These are phyloP conservation scores for Pentamera pediparva DNA, from an alignment of 53 echinoderm and acorn worm genomes.

Conservation along the genomic window DNA sequence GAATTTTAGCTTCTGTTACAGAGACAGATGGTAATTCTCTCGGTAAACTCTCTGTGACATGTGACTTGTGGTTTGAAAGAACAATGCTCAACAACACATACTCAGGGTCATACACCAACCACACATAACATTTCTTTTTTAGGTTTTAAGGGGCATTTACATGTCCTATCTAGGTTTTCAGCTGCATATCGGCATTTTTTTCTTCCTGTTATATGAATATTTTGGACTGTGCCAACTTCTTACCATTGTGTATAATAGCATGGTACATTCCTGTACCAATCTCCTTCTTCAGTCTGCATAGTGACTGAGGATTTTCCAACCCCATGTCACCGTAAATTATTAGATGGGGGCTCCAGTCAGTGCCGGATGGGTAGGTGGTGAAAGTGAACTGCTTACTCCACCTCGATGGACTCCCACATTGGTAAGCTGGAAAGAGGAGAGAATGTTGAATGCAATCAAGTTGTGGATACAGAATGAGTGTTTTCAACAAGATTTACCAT, in stretches of 20 bases:
- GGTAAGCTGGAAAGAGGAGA: slow-evolving; percentile 68
- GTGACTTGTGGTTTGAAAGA: no score
- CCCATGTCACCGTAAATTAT: slow-evolving; percentile 67
- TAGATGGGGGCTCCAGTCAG: slow-evolving; percentile 51
- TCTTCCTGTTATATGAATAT: no score
- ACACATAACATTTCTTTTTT: no score
- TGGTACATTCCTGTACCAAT: slow-evolving; percentile 55
- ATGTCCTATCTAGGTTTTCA: no score
- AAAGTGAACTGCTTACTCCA: slow-evolving; percentile 82
- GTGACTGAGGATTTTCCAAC: slow-evolving; percentile 56
- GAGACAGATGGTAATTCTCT: no score
- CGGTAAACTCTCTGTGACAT: no score
- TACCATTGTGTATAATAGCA: slow-evolving; percentile 66
- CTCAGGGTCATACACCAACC: no score
- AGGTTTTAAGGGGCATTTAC: no score
- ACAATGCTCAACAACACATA: no score
- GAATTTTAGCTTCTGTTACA: no score
- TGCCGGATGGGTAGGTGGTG: slow-evolving; percentile 45
- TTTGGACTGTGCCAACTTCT: slow-evolving; percentile 12
- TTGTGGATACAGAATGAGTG: not conserved
- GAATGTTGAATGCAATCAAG: not conserved
- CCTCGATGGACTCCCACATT: slow-evolving; percentile 77
- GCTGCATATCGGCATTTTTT: no score
- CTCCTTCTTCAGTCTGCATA: slow-evolving; percentile 47
- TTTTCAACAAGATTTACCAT: not conserved